Percentiles rank a stretch among this genome's conserved stretches.
phyloP scores from a whole-genome alignment of 2,113 vertebrate genomes.

The Poeciliopsis occidentalis region DNA sequence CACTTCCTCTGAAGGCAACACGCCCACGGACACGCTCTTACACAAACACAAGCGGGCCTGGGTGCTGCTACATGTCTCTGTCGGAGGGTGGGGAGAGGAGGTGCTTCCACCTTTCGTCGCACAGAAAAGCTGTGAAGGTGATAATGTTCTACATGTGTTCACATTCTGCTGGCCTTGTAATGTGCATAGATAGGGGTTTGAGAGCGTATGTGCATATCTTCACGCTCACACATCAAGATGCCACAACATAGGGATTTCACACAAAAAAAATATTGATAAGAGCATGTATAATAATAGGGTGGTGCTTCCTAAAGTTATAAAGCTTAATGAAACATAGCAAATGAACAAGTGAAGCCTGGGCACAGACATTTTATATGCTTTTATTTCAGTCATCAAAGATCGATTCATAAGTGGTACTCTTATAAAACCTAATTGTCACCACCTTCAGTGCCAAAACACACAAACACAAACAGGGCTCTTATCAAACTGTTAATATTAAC shows the following conservation, averaged over 20 bases:
- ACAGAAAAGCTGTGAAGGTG: conserved; percentile 30
- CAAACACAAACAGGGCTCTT: conserved; percentile 7
- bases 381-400: neutral
- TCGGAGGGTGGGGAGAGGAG: neutral
- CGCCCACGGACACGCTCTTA: neutral
- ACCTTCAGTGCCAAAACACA: neutral
- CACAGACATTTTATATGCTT: neutral
- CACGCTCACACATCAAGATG: neutral
- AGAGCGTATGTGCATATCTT: neutral
- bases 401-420: neutral
- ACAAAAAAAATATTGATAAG: neutral
- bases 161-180: neutral
- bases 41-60: neutral
- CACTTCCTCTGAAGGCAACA: conserved; percentile 52
- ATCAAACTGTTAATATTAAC: conserved; percentile 67
- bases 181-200: neutral
- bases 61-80: conserved; percentile 25
- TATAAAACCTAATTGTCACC: conserved; percentile 6
- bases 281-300: no score
- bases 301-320: neutral
- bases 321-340: neutral
- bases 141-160: conserved; percentile 26
- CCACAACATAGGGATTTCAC: neutral
- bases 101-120: conserved; percentile 22
- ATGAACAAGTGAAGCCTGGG: neutral